These are phyloP conservation scores for Drosophila infuscata DNA, from an alignment of 2,888 invertebrate genomes.

Conservation along the genomic window DNA sequence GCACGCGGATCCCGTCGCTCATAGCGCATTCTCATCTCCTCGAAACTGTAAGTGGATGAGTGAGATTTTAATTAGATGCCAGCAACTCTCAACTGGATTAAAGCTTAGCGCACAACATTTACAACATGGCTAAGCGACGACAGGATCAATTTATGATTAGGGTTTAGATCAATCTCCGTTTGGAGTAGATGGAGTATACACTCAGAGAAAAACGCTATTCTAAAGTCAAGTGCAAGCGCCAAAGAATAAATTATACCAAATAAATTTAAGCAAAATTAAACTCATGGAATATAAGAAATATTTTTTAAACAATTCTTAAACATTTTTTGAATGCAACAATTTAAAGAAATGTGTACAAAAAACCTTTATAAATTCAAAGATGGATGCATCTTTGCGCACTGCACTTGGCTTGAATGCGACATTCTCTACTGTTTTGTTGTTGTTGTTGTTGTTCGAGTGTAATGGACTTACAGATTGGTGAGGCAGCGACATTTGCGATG, in stretches of 20 bases:
- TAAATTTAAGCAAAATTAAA: too few species aligned
- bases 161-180: constrained; percentile 2
- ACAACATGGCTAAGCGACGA: constrained; percentile 66
- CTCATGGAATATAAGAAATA: too few species aligned
- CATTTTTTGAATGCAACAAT: too few species aligned
- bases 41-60: constrained; percentile 84
- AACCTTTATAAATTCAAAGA: too few species aligned
- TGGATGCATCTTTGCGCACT: too few species aligned
- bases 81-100: neutral
- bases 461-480: constrained; percentile 86
- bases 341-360: too few species aligned
- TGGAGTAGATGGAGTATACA: neutral
- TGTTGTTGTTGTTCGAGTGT: neutral
- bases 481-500: constrained; percentile 87
- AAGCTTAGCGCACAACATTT: constrained; percentile 39
- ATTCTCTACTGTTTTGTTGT: neutral
- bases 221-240: neutral
- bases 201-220: neutral
- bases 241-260: neutral
- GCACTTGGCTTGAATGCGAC: neutral
- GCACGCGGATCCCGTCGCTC: constrained; percentile 87
- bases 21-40: constrained; percentile 87
- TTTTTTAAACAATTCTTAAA: too few species aligned
- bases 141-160: neutral
- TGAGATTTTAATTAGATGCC: neutral